These are phyloP conservation scores for Synaphobranchus kaupii DNA, from an alignment of 2,797 vertebrate species.

Conservation along the genomic window DNA sequence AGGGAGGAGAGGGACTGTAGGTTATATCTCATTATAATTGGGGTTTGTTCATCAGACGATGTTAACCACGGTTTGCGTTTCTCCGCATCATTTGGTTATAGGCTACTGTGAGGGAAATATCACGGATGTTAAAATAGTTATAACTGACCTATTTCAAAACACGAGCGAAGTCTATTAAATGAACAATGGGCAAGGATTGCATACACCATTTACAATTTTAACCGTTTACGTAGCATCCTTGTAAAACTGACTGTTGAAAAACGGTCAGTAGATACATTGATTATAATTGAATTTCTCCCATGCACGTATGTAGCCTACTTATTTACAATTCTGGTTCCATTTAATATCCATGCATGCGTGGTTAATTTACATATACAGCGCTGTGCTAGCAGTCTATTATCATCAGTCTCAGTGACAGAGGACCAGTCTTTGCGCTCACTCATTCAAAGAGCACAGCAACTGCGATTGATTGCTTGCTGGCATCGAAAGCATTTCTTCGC, in stretches of 20 bases:
- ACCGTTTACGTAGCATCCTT: conserved; percentile 7
- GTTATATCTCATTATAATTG: background rate
- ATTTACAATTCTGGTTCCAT: conserved; percentile 34
- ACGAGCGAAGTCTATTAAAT: background rate
- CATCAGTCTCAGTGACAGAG: conserved; percentile 62
- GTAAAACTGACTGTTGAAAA: background rate
- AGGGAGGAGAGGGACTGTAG: background rate
- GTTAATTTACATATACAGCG: conserved; percentile 74
- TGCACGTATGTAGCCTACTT: background rate
- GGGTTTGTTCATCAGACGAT: background rate
- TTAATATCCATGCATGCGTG: conserved; percentile 66
- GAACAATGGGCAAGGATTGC: conserved; percentile 5
- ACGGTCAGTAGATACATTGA: background rate
- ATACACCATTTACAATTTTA: background rate
- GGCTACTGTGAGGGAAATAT: background rate
- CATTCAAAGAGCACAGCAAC: conserved; percentile 71
- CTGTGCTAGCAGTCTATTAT: conserved; percentile 73
- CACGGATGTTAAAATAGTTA: background rate
- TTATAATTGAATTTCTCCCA: background rate
- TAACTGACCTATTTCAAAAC: conserved; percentile 11
- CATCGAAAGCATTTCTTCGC: background rate
- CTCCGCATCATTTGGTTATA: background rate
- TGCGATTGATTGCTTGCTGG: conserved; percentile 71
- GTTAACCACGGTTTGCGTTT: background rate
- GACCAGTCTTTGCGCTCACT: conserved; percentile 71